Conservation (phyloP, 2,888 invertebrate genomes). For the Pammene fasciana region DNA sequence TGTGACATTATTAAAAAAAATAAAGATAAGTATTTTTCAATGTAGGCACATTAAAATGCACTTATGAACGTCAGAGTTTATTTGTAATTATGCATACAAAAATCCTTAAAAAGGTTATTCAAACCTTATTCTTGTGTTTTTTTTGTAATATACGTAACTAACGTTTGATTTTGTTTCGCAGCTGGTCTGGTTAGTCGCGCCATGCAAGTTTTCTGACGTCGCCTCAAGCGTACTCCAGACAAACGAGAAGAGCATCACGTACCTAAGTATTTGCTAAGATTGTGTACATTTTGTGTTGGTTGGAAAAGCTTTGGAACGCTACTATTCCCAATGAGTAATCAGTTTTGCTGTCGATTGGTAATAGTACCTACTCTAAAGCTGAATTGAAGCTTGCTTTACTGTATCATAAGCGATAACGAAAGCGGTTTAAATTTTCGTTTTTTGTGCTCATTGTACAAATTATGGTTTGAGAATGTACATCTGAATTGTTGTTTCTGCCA, state of each 20-base stretch:
- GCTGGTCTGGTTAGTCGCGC: constrained; percentile 45
- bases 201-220: constrained; percentile 43
- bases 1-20: no score
- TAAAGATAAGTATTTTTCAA: no score
- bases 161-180: constrained; percentile 37
- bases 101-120: no score
- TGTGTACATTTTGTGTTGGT: constrained; percentile 37
- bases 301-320: constrained; percentile 20
- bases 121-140: not conserved
- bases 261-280: constrained; percentile 38
- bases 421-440: not conserved
- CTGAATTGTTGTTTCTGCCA: constrained; percentile 37
- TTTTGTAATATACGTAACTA: not conserved
- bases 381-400: constrained; percentile 7
- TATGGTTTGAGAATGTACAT: constrained; percentile 7
- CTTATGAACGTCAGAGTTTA: no score
- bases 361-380: constrained; percentile 5
- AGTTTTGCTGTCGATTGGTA: constrained; percentile 19
- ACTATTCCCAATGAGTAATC: constrained; percentile 25
- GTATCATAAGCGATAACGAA: constrained; percentile 6
- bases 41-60: no score
- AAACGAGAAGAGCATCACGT: constrained; percentile 35
- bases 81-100: no score
- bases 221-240: constrained; percentile 42
- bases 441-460: constrained; percentile 19